Evolutionary conservation across 1,140 invertebrate species (phyloP).

Genomic region (Drosophila watanabei): DNA sequence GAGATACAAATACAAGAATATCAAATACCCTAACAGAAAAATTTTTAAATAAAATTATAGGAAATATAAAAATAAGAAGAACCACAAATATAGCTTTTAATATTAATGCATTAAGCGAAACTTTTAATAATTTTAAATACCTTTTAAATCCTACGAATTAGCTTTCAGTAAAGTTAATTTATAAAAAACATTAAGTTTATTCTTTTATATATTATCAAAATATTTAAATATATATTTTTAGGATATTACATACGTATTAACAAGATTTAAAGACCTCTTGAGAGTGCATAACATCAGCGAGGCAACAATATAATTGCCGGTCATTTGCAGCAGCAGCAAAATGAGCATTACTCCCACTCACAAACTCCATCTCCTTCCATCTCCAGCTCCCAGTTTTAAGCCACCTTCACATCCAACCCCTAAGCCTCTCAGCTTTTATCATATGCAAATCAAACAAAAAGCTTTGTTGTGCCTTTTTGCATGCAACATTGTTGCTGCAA

Average conservation of each 20-base stretch:
- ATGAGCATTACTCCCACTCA: conserved; percentile 49
- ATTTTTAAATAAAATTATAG: background rate
- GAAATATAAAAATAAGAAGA: background rate
- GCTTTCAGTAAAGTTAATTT: background rate
- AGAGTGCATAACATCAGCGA: background rate
- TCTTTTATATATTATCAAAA: background rate
- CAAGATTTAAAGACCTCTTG: background rate
- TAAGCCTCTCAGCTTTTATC: conserved; percentile 49
- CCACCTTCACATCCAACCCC: too few relatives aligned
- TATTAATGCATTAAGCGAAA: background rate
- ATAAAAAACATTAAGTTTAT: background rate
- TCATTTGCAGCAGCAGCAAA: conserved; percentile 82
- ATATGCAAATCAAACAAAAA: conserved; percentile 83
- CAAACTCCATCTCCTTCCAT: background rate
- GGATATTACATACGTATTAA: background rate
- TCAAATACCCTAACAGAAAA: background rate
- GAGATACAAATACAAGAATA: background rate
- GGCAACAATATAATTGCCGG: conserved; percentile 79
- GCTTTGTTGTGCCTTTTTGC: conserved; percentile 23
- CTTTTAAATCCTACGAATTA: too few relatives aligned
- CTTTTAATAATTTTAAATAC: background rate
- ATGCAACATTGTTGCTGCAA: conserved; percentile 73
- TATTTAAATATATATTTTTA: background rate
- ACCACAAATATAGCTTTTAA: too few relatives aligned
- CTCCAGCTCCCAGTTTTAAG: background rate